Percentiles rank a stretch among this genome's conserved stretches.
Evolutionary conservation across 2,888 invertebrate genomes (phyloP).

Genomic region (Punctoribates punctum): DNA sequence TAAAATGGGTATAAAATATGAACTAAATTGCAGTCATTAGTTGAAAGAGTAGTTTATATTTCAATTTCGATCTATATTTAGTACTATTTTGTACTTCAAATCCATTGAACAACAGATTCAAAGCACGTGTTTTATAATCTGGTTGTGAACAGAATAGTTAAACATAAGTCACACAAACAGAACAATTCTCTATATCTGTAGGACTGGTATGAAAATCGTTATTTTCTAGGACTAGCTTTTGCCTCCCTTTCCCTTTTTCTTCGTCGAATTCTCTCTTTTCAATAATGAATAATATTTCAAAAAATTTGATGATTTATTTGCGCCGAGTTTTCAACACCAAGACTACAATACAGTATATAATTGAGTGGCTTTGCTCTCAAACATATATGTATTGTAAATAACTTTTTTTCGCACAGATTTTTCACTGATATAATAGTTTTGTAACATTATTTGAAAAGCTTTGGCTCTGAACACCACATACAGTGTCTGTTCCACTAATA

Average conservation of each 20-base stretch:
- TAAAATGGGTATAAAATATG: no score
- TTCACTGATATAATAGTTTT: background rate
- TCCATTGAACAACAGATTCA: background rate
- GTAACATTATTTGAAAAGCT: background rate
- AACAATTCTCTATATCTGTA: no score
- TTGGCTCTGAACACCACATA: background rate
- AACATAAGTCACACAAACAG: background rate
- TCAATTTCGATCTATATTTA: no score
- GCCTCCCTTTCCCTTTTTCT: no score
- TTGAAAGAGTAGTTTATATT: no score
- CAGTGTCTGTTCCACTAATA: no score
- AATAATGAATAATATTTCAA: background rate
- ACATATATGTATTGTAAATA: background rate
- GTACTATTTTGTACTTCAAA: slow-evolving; percentile 3
- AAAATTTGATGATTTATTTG: background rate
- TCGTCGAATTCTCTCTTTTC: background rate
- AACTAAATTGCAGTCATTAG: no score
- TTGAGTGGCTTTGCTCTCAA: background rate
- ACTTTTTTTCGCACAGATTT: background rate
- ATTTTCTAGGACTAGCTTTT: no score
- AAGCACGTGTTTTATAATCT: background rate
- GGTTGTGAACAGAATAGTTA: slow-evolving; percentile 5
- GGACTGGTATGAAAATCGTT: no score
- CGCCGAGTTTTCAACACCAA: background rate
- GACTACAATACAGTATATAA: background rate